Percentiles rank a stretch among this genome's conserved stretches.
These are phyloP conservation scores for Camponotus floridanus DNA, from an alignment of 1,140 invertebrate genomes.

Conservation along the genomic window DNA sequence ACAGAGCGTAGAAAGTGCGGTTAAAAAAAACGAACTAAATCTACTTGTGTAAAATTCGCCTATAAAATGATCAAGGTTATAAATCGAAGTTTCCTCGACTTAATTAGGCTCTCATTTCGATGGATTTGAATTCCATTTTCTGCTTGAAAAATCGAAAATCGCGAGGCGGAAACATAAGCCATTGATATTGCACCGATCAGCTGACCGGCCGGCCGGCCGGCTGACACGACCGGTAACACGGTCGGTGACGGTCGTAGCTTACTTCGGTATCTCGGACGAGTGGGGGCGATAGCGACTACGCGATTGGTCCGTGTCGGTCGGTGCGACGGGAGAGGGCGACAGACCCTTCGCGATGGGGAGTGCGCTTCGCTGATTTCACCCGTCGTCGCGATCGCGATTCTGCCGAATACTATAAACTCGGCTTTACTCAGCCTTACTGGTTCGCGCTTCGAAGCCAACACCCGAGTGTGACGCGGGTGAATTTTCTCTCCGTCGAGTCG, in stretches of 20 bases:
- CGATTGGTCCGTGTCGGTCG: conserved; percentile 23
- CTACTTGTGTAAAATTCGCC: too few species aligned
- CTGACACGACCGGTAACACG: neutral
- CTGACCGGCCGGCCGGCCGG: neutral
- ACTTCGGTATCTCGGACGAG: neutral
- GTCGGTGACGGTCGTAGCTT: neutral
- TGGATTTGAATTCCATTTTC: neutral
- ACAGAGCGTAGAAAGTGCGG: too few species aligned
- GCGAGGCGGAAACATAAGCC: neutral
- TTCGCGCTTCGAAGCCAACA: neutral
- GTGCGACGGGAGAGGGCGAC: conserved; percentile 35
- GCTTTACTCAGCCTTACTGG: neutral
- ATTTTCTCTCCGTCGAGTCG: neutral
- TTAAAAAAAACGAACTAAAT: too few species aligned
- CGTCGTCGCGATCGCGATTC: conserved; percentile 34
- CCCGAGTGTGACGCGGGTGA: neutral
- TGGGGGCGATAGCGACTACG: neutral
- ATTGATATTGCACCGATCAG: too few species aligned
- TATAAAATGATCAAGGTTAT: too few species aligned
- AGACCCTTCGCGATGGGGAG: conserved; percentile 44
- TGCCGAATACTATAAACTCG: neutral
- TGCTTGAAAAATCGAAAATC: neutral
- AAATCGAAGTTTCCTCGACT: too few species aligned
- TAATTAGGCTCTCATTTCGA: too few species aligned
- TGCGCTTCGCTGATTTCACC: conserved; percentile 53